phyloP scores from a whole-genome alignment of 2,797 vertebrate genomes.

The Chiroxiphia lanceolata region DNA sequence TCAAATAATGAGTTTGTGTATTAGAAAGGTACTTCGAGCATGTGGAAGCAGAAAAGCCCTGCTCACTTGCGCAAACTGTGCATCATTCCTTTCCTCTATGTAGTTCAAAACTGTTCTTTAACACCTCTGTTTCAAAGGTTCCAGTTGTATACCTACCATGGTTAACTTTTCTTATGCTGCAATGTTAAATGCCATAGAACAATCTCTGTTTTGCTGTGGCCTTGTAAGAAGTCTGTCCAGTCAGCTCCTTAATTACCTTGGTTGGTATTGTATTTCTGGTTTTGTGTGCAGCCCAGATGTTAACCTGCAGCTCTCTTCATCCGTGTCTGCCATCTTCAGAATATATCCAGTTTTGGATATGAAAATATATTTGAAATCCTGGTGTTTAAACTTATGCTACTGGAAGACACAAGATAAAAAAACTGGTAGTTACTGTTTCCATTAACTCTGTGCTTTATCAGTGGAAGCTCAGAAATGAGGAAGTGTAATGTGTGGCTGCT shows the following conservation, averaged over 20 bases:
- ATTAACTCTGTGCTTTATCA: neutral
- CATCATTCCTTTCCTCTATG: neutral
- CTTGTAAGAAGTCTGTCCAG: neutral
- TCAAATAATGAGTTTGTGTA: neutral
- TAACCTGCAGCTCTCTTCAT: neutral
- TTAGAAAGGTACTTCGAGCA: neutral
- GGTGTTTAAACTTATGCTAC: fast-evolving
- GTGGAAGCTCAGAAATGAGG: neutral
- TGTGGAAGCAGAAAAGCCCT: neutral
- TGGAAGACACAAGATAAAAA: neutral
- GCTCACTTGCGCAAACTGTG: neutral
- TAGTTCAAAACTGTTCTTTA: neutral
- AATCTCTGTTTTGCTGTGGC: neutral
- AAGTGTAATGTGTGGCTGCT: neutral
- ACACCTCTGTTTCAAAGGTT: neutral
- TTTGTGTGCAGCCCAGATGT: neutral
- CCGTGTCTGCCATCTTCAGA: fast-evolving
- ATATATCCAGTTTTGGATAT: neutral
- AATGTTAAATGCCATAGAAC: neutral
- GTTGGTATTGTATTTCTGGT: neutral
- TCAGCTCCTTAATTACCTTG: neutral
- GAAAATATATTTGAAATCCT: neutral
- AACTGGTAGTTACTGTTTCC: neutral
- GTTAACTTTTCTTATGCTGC: neutral
- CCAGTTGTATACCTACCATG: fast-evolving